A percentile compares a stretch with the other conserved stretches of the same genome.
Evolutionary conservation across 2,113 vertebrate species (phyloP).

Genomic region (Cebus imitator): DNA sequence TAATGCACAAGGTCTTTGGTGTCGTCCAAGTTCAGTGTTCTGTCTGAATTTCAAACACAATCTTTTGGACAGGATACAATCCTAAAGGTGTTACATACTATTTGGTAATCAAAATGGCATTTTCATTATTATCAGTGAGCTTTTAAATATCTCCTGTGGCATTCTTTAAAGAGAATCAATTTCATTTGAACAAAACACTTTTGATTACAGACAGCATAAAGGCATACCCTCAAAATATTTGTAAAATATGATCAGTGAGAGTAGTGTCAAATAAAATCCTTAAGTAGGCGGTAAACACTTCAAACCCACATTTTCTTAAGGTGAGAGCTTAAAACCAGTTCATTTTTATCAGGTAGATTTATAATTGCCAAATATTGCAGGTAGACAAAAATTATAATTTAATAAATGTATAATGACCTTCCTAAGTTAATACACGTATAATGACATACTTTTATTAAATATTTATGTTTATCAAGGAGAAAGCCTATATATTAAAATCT

Average conservation of each 20-base stretch:
- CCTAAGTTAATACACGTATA: not conserved
- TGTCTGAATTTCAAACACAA: constrained; percentile 54
- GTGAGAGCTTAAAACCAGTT: not conserved
- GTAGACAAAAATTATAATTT: not conserved
- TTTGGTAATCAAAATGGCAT: constrained; percentile 60
- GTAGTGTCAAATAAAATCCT: not conserved
- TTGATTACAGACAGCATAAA: constrained; percentile 1
- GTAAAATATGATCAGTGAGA: not conserved
- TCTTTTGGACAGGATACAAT: constrained; percentile 30
- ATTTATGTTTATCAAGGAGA: not conserved
- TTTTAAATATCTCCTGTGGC: constrained; percentile 46
- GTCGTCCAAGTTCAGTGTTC: not conserved
- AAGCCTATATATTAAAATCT: not conserved
- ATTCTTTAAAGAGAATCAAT: constrained; percentile 44
- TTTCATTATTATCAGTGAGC: constrained; percentile 51
- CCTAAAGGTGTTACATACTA: constrained; percentile 18
- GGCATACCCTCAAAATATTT: constrained; percentile 21
- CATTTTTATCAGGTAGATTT: not conserved
- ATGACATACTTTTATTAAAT: not conserved
- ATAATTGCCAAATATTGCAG: not conserved
- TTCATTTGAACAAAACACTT: constrained; percentile 36
- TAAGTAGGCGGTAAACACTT: not conserved
- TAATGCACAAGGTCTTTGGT: not conserved
- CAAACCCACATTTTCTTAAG: not conserved
- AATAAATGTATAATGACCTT: not conserved